Evolutionary conservation across 1,140 invertebrate species (phyloP), one percentile per base, ranked within the genome.

Genomic region (Pachypsylla venusta): DNA sequence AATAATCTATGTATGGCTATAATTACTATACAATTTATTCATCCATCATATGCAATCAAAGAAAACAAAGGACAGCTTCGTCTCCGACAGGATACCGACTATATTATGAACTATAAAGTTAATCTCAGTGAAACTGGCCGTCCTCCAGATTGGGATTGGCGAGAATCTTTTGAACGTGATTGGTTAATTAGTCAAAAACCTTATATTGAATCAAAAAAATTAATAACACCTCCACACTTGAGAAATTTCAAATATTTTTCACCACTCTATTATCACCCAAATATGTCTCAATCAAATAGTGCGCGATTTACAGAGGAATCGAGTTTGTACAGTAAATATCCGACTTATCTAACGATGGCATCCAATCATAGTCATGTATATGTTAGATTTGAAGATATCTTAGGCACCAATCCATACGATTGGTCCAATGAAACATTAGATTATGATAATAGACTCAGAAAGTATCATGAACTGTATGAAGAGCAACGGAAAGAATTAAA

Each of bases 201-300:
- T 19, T 48, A 19, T 19, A 5, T 48, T 3, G n/a, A 48, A 19
- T n/a, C 42, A 5, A 5, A 22, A 4, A 19, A 19, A 19, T 19
- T 48, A 22, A 48, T 19, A 5, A 48, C 42, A 19, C 42, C 42
- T 3, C 7, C 42, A 48, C 42, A 48, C 42, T 3, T 48, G 42
- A 48, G 42, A 22, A 48, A 48, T 19, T 48, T 48, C n/a, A 48
- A 48, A 19, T 48, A 48, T 22, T 48, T 48, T 19, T 48, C 42
- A 3, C 42, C 42, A 4, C 7, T 4, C 4, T 5, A 48, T 48
- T 48, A 48, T 22, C 16, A 48, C 16, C 4, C 4, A 5, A 22
- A 48, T 22, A 48, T 48, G 42, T 5, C 4, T 3, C 5, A 48
- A 19, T 48, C 16, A n/a, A 48, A 48, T n/a, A 5, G 4, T 10